A percentile compares a stretch with the other conserved stretches of the same genome.
phyloP scores from a whole-genome alignment of 2,797 vertebrate species.

The Cottoperca gobio region DNA sequence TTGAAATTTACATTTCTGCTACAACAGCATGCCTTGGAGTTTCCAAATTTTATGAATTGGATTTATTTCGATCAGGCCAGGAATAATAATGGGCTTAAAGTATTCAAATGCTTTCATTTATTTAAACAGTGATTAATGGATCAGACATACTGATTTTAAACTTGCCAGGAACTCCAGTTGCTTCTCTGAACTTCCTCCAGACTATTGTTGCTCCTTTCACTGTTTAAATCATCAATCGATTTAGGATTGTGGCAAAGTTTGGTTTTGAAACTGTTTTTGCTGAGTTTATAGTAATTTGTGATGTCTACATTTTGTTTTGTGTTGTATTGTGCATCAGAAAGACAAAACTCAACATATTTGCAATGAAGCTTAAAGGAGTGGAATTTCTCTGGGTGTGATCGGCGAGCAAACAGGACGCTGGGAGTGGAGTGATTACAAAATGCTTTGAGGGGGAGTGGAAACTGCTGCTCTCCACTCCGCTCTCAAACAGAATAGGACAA shows the following conservation, averaged over 20 bases:
- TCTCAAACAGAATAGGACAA: not conserved
- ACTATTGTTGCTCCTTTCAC: not conserved
- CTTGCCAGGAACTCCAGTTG: not conserved
- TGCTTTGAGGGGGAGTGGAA: constrained; percentile 9
- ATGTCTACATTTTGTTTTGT: not conserved
- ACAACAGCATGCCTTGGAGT: not conserved
- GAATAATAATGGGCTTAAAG: not conserved
- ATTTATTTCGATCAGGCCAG: not conserved
- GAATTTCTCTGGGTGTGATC: not conserved
- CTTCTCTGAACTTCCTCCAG: not conserved
- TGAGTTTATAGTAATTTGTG: not conserved
- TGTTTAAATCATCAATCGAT: not conserved
- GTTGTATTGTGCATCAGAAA: constrained; percentile 5
- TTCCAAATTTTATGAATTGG: not conserved
- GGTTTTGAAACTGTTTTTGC: not conserved
- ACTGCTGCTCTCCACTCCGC: not conserved
- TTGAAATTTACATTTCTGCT: constrained; percentile 11
- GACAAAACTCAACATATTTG: not conserved
- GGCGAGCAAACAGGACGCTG: constrained; percentile 1
- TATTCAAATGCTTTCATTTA: not conserved
- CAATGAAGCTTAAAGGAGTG: not conserved
- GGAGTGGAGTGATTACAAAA: constrained; percentile 23
- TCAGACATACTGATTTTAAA: not conserved
- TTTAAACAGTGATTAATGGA: constrained; percentile 3
- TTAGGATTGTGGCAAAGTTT: not conserved